Base-by-base conservation (phyloP, 2,113 vertebrate genomes). In the Leucopsar rothschildi region DNA sequence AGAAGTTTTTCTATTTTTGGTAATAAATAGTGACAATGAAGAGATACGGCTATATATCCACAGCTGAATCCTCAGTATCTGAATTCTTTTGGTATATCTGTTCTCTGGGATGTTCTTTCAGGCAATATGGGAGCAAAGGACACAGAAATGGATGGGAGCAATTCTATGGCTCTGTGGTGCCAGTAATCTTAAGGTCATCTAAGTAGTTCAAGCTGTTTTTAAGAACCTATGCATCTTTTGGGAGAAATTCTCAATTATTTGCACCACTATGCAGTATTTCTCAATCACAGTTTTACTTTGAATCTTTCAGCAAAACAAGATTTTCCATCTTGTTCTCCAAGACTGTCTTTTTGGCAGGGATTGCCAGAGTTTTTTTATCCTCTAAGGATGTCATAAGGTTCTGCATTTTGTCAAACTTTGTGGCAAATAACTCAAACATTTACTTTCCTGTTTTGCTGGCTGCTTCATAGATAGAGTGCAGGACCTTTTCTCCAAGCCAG, bases 401-500 rank as follows among this genome's bases (percentile, higher is more conserved):
- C 95, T 96, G 94, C 65, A 82, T 90, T 95, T 97, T 96, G 95
- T 94, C 94, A 96, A 88, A 95, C 79, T 83, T 75, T 90, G 92
- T 94, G 82, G 85, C 90, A 95, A 96, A 93, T 96, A 92, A 83
- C 85, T 95, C 90, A 94, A 88, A 95, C 57, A 69, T 93, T 96
- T 95, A 88, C 92, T 96, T 95, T 90, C 76, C 72, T 83, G 31
- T 95, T 95, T 93, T 59, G 29, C 82, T 86, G 88, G 47, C 87
- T 95, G 72, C 71, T 95, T 88, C 82, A 83, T 56, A 95, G 88
- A 95, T 68, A 71, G 79, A 96, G 92, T 60, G 90, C 92, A 94
- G 75, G 93, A 93, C 92, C 75, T 96, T 66, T 92, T 75, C 88
- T 68, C 72, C 56, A 81, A 90, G 88, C 44, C 86, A 81, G 45